A percentile compares a stretch with the other conserved stretches of the same genome.
Evolutionary conservation across 1,140 invertebrate species (phyloP).

Genomic region (Protaetia brevitarsis): DNA sequence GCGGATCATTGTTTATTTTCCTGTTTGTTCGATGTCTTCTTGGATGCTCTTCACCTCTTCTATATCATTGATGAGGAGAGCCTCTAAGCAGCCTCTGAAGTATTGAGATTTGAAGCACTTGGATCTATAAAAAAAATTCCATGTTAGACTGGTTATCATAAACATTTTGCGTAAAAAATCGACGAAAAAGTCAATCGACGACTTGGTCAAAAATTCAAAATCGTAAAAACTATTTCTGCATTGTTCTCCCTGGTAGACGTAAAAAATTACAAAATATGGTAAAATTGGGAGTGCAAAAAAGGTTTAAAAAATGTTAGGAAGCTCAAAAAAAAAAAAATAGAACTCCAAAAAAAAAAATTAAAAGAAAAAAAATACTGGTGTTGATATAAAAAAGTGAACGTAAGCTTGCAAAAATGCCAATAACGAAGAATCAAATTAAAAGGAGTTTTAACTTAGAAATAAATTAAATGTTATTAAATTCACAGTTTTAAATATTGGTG

Average conservation of each 20-base stretch:
- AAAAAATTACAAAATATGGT: too few species aligned
- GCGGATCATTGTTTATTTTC: constrained; percentile 35
- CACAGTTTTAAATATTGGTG: background rate
- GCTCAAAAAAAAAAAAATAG: too few species aligned
- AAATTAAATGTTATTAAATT: constrained; percentile 18
- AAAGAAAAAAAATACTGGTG: background rate
- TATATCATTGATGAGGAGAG: constrained; percentile 75
- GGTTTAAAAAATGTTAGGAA: too few species aligned
- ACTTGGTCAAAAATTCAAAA: too few species aligned
- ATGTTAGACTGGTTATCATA: too few species aligned
- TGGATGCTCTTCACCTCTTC: constrained; percentile 64
- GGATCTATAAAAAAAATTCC: constrained; percentile 60
- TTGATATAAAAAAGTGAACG: background rate
- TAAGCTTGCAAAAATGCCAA: too few species aligned
- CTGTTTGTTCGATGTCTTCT: constrained; percentile 49
- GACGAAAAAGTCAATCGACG: too few species aligned
- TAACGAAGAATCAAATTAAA: background rate
- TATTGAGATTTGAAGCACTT: constrained; percentile 86
- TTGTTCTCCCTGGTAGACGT: too few species aligned
- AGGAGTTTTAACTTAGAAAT: background rate
- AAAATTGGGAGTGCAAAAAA: too few species aligned
- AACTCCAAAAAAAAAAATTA: background rate
- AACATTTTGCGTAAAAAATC: background rate
- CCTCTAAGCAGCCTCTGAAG: constrained; percentile 88
- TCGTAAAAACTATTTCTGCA: too few species aligned